A percentile compares a stretch with the other conserved stretches of the same genome.
Conservation (phyloP, 2,888 invertebrate species). For the Ophion costatus region DNA sequence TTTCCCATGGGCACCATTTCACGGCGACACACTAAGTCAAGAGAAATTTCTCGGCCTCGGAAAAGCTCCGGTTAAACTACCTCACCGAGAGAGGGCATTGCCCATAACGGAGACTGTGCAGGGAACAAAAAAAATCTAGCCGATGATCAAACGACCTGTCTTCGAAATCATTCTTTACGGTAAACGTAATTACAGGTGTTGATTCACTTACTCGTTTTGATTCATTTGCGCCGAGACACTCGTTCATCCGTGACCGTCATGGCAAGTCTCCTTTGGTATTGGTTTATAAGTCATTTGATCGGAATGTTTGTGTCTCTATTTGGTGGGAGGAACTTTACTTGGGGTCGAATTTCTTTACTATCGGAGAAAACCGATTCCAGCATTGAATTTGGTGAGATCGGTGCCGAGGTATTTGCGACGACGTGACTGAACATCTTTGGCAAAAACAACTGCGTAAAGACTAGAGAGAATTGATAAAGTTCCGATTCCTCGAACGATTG, state of each 20-base stretch:
- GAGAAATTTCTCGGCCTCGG: conserved; percentile 42
- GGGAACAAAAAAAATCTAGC: neutral
- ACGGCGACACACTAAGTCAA: conserved; percentile 12
- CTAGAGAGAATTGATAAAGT: no score
- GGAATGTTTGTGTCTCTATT: no score
- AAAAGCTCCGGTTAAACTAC: conserved; percentile 39
- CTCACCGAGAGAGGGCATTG: conserved; percentile 25
- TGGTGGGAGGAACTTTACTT: no score
- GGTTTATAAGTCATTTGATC: no score
- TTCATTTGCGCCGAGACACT: neutral
- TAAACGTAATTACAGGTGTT: neutral
- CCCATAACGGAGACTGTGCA: neutral
- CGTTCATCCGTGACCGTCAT: neutral
- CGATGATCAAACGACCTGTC: neutral
- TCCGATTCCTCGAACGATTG: no score
- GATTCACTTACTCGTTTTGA: neutral
- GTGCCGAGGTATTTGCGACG: no score
- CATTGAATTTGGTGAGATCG: no score
- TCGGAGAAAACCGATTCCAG: no score
- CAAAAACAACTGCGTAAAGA: no score
- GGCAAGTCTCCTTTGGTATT: no score
- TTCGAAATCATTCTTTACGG: neutral
- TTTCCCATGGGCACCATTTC: conserved; percentile 39
- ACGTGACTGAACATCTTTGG: no score
- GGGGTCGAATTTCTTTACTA: no score